A percentile compares a stretch with the other conserved stretches of the same genome.
Evolutionary conservation across 1,140 invertebrate genomes (phyloP).

Genomic region (Cherax destructor): DNA sequence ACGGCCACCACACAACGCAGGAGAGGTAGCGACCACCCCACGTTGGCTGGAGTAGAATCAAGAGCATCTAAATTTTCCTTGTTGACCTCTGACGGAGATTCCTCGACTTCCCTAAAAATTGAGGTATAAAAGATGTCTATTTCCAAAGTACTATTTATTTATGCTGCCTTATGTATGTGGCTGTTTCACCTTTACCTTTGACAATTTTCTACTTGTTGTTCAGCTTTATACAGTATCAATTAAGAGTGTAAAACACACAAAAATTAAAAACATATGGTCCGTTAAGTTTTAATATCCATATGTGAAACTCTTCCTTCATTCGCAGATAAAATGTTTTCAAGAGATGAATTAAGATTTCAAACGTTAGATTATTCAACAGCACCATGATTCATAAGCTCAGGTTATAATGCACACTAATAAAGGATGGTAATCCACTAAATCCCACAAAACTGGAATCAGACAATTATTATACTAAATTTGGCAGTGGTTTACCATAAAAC

Average conservation of each 20-base stretch:
- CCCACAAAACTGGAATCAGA: background rate
- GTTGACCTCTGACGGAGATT: conserved; percentile 28
- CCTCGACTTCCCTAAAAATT: conserved; percentile 43
- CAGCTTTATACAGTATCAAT: background rate
- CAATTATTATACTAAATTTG: background rate
- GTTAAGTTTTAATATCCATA: too few species aligned
- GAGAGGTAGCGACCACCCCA: conserved; percentile 28
- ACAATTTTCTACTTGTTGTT: background rate
- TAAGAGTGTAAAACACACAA: background rate
- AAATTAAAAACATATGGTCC: too few species aligned
- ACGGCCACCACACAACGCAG: conserved; percentile 39
- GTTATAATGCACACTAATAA: background rate
- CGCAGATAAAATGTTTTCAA: too few species aligned
- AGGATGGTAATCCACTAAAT: background rate
- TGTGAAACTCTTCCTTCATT: too few species aligned
- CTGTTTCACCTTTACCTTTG: background rate
- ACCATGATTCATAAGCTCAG: background rate
- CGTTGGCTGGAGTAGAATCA: conserved; percentile 21
- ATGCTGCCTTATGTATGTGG: background rate
- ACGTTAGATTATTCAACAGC: background rate
- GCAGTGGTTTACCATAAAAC: too few species aligned
- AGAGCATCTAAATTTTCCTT: conserved; percentile 31
- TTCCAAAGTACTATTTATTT: conserved; percentile 6
- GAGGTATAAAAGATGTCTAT: conserved; percentile 29
- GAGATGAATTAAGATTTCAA: background rate